Percentiles rank a stretch among this genome's conserved stretches.
These are phyloP conservation scores for Diachrysia chrysitis DNA, from an alignment of 2,888 invertebrate genomes.

Conservation along the genomic window DNA sequence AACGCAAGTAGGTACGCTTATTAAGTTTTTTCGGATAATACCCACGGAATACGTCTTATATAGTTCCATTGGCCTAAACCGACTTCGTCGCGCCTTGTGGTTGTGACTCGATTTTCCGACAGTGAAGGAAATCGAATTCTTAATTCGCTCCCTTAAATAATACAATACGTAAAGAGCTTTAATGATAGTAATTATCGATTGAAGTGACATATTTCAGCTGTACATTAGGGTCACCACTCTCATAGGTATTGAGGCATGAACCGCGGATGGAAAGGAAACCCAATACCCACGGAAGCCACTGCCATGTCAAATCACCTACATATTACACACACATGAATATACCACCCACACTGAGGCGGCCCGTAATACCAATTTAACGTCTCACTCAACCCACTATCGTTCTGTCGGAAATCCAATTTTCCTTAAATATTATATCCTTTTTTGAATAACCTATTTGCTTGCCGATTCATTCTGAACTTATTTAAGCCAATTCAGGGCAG, in stretches of 20 bases:
- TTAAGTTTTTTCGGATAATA: too few species aligned
- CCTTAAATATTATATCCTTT: conserved; percentile 32
- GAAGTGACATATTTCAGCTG: conserved; percentile 15
- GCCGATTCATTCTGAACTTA: neutral
- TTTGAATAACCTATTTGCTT: conserved; percentile 4
- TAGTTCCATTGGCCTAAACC: too few species aligned
- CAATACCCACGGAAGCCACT: conserved; percentile 80
- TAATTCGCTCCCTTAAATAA: too few species aligned
- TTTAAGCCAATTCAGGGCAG: neutral
- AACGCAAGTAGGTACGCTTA: too few species aligned
- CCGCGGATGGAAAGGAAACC: conserved; percentile 71
- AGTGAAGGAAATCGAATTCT: too few species aligned
- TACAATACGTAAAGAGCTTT: neutral
- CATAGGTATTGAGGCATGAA: conserved; percentile 67
- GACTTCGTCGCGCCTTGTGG: too few species aligned
- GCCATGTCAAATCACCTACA: conserved; percentile 55
- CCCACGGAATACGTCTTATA: too few species aligned
- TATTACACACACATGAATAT: conserved; percentile 22
- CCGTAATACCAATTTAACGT: conserved; percentile 45
- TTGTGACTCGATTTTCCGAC: too few species aligned
- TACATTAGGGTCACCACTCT: conserved; percentile 53
- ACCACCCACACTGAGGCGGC: conserved; percentile 20
- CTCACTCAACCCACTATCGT: conserved; percentile 49
- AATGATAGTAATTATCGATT: neutral
- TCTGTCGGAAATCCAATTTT: conserved; percentile 46